Evolutionary conservation across 2,797 vertebrate species (phyloP).

Genomic region (Falco novaeseelandiae): DNA sequence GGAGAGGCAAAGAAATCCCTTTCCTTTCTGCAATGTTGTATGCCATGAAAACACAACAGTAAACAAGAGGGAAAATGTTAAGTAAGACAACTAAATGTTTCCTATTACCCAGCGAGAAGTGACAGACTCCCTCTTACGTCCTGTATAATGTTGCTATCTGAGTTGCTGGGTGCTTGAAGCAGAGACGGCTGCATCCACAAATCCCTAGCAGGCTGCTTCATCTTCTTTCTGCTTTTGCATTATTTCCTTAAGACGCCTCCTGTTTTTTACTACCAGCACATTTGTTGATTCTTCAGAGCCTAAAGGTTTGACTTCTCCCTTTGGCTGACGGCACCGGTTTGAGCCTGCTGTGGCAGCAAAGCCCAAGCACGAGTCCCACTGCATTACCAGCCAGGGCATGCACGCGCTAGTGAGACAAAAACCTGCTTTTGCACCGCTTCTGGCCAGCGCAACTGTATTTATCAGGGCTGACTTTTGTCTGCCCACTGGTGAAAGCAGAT

Average conservation of each 20-base stretch:
- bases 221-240: background rate
- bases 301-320: background rate
- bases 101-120: background rate
- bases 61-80: background rate
- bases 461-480: background rate
- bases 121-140: background rate
- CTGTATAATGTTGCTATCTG: background rate
- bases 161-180: background rate
- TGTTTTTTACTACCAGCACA: background rate
- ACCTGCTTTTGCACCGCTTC: background rate
- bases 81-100: background rate
- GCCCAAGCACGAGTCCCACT: accelerated
- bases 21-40: background rate
- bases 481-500: background rate
- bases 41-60: background rate
- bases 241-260: background rate
- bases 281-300: background rate
- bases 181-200: background rate
- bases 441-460: background rate
- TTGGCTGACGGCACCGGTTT: accelerated
- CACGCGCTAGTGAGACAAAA: background rate
- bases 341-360: background rate
- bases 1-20: background rate
- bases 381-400: background rate
- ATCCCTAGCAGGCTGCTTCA: background rate